Evolutionary conservation across 2,888 invertebrate genomes (phyloP), one percentile per base, ranked within the genome.

Genomic region (Aricia artaxerxes): DNA sequence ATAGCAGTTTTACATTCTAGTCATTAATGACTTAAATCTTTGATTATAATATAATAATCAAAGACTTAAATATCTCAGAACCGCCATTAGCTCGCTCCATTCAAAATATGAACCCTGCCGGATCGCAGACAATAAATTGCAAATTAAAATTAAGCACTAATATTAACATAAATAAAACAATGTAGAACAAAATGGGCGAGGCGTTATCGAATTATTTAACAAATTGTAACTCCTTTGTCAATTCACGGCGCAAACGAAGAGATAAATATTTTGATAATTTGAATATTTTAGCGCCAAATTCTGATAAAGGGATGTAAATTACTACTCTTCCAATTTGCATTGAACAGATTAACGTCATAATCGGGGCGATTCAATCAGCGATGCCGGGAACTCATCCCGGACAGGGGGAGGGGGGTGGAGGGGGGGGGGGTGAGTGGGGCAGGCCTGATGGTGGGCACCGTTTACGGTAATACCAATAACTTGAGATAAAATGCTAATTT

Each of bases 341-440:
- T 90, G 92, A 92, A 92, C 92, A 92, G 94, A 94, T 94, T 94
- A 94, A 92, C 92, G 93, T 93, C 93, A 94, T 94, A 94, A 93
- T 93, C 94, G 91, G 88, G 87, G 88, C 90, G 92, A 93, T 93
- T 93, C 93, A 93, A 94, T 94, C 94, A 93, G 91, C 89, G 89
- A 92, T 91, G 88, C 88, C 86, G 87, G 85, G 88, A 88, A 88
- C 88, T 88, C 87, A 88, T 89, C 90, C 89, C 90, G 89, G 90
- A 86, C 87, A 84, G 85, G 86, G 84, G 83, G 44, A 3, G 38
- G 81, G 81, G 83, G 81, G 81, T 79, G 81, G 81, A 80, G 64
- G 64, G 64, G 2, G 1, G 64, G 83, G 81, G 83, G 80, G 81
- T 79, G 80, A 79, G 82, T 81, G 81, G 81, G 78, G 83, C 80